Evolutionary conservation across 2,113 vertebrate genomes (phyloP).

Genomic region (Salminus brasiliensis): DNA sequence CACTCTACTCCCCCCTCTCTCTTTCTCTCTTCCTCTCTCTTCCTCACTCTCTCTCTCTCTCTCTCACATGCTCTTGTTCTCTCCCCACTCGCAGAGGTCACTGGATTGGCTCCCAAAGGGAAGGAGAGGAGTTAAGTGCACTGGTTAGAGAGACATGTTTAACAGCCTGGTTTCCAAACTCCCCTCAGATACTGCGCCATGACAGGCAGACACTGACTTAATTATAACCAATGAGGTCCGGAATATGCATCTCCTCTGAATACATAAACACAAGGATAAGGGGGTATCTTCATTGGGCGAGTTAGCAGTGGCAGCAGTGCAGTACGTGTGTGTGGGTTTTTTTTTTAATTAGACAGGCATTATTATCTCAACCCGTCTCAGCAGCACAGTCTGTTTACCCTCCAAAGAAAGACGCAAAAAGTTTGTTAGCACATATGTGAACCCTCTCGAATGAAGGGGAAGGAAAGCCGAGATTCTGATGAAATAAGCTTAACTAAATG

Average conservation of each 20-base stretch:
- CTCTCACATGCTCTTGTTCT: conserved; percentile 53
- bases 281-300: conserved; percentile 22
- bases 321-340: no score
- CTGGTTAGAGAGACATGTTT: conserved; percentile 76
- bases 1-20: neutral
- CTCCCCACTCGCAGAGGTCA: conserved; percentile 64
- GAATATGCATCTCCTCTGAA: conserved; percentile 66
- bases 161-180: conserved; percentile 71
- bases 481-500: conserved; percentile 13
- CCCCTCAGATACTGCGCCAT: conserved; percentile 68
- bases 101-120: conserved; percentile 69
- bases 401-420: conserved; percentile 26
- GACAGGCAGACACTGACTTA: conserved; percentile 74
- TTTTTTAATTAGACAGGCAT: conserved; percentile 33
- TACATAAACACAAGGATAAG: conserved; percentile 44
- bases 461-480: conserved; percentile 19
- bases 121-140: conserved; percentile 68
- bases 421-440: conserved; percentile 35
- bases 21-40: conserved; percentile 45
- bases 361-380: conserved; percentile 31
- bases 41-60: neutral
- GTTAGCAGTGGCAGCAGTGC: conserved; percentile 18
- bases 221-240: conserved; percentile 73
- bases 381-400: conserved; percentile 21
- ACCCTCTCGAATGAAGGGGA: neutral